Percentiles rank a stretch among this genome's conserved stretches.
Conservation (phyloP, 2,113 vertebrate species). For the Anarrhichthys ocellatus region DNA sequence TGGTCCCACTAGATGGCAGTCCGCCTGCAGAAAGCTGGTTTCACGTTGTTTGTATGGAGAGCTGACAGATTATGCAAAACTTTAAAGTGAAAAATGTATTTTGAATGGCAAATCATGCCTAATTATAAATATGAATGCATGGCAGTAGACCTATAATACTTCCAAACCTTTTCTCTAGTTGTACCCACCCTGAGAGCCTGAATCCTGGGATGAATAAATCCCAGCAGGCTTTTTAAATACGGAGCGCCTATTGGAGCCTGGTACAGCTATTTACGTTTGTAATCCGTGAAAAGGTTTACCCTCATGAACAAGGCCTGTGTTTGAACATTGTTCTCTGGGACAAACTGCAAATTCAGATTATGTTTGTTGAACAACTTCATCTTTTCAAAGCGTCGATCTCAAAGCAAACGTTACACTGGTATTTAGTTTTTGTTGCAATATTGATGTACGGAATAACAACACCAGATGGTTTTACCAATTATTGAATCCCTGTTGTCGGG, state of each 20-base stretch:
- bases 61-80: background rate
- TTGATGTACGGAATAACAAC: background rate
- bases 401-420: background rate
- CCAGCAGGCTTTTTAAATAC: constrained; percentile 37
- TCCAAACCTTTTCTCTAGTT: background rate
- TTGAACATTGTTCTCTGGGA: constrained; percentile 10
- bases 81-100: background rate
- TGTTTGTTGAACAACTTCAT: constrained; percentile 16
- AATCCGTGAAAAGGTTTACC: constrained; percentile 59
- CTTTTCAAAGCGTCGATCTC: constrained; percentile 4
- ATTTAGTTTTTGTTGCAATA: background rate
- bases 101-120: background rate
- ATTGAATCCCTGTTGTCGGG: constrained; percentile 1
- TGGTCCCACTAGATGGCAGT: constrained; percentile 65
- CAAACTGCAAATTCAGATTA: constrained; percentile 14
- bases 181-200: background rate
- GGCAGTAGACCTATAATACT: background rate
- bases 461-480: background rate
- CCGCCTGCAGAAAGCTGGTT: background rate
- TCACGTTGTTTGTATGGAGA: background rate
- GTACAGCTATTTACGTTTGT: constrained; percentile 54
- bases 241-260: constrained; percentile 40
- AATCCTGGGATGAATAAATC: constrained; percentile 26
- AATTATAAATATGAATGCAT: background rate
- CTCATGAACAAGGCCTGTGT: constrained; percentile 64